Evolutionary conservation across 1,140 invertebrate genomes (phyloP).

Genomic region (Dendrolimus punctatus): DNA sequence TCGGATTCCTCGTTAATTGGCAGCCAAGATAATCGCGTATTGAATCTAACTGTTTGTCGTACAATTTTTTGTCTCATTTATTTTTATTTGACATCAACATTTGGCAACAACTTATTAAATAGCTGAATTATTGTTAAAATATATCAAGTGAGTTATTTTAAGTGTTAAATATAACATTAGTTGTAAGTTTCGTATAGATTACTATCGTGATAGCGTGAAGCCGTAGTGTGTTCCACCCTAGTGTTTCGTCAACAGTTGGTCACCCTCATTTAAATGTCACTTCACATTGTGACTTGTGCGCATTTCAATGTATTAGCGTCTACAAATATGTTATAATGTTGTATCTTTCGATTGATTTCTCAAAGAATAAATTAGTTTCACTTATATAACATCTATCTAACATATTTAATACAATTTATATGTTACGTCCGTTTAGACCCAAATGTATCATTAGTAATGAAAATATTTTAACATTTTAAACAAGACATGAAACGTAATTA

Average conservation of each 20-base stretch:
- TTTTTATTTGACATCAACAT: background rate
- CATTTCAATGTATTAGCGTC: constrained; percentile 41
- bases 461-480: no score
- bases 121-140: background rate
- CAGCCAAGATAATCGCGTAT: constrained; percentile 60
- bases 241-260: constrained; percentile 65
- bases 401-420: no score
- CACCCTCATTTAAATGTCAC: constrained; percentile 63
- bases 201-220: constrained; percentile 58
- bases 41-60: constrained; percentile 21
- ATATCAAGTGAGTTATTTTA: constrained; percentile 19
- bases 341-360: constrained; percentile 10
- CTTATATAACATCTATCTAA: no score
- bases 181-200: constrained; percentile 57
- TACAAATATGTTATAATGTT: constrained; percentile 44
- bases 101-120: background rate
- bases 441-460: no score
- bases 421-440: no score
- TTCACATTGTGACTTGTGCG: constrained; percentile 66
- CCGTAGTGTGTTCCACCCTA: constrained; percentile 50
- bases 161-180: constrained; percentile 60
- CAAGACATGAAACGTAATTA: no score
- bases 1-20: constrained; percentile 69
- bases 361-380: background rate
- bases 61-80: background rate